A percentile compares a stretch with the other conserved stretches of the same genome.
Conservation (phyloP, 1,140 invertebrate genomes). For the Aphelinus atriplicis region DNA sequence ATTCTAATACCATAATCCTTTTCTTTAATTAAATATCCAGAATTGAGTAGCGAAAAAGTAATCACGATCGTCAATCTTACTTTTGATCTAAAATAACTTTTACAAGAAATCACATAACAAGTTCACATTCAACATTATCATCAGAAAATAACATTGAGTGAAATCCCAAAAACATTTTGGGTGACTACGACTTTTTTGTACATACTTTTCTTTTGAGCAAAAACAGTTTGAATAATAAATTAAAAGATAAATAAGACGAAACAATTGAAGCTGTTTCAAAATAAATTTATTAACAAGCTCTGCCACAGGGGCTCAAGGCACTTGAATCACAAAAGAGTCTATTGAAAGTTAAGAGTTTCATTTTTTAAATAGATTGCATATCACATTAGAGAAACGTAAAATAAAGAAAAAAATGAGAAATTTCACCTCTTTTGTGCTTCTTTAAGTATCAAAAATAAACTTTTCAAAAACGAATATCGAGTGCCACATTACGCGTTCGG, state of each 20-base stretch:
- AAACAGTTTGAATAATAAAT: neutral
- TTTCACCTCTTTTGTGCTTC: constrained; percentile 35
- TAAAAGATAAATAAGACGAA: constrained; percentile 11
- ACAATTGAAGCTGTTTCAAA: constrained; percentile 23
- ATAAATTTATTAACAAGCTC: constrained; percentile 33
- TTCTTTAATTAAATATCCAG: no score
- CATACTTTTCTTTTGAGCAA: neutral
- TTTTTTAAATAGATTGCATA: neutral
- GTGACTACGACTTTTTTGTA: neutral
- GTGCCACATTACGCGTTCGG: neutral
- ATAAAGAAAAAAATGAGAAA: constrained; percentile 5
- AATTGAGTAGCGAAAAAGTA: no score
- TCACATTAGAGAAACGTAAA: constrained; percentile 1
- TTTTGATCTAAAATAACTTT: neutral
- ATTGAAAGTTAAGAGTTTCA: constrained; percentile 10
- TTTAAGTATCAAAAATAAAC: constrained; percentile 48
- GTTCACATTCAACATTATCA: constrained; percentile 1
- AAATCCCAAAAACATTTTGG: neutral
- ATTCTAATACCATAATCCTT: constrained; percentile 6
- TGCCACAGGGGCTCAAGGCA: constrained; percentile 36
- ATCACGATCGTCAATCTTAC: no score
- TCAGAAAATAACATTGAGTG: constrained; percentile 1
- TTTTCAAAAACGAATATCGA: constrained; percentile 27
- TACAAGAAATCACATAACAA: constrained; percentile 13
- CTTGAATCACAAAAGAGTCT: constrained; percentile 40